These are phyloP conservation scores for Noturus placidus DNA, from an alignment of 2,113 vertebrate genomes.

Conservation along the genomic window DNA sequence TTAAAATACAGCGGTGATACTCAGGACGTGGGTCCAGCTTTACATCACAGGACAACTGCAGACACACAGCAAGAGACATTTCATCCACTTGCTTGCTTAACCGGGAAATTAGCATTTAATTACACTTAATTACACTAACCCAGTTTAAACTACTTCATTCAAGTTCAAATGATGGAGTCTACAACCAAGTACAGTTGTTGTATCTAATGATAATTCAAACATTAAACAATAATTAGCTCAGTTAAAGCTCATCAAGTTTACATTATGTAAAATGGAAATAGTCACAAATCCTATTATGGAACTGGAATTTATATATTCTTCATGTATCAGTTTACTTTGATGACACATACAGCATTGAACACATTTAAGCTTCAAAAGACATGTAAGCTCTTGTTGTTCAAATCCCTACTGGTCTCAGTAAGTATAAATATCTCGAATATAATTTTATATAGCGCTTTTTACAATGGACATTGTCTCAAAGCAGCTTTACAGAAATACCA, in stretches of 20 bases:
- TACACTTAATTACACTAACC: not conserved
- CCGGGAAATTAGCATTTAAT: not conserved
- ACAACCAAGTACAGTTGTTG: not conserved
- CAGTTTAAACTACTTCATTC: not conserved
- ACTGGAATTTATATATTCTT: not conserved
- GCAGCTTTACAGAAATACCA: no score
- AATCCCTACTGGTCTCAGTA: not conserved
- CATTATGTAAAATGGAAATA: not conserved
- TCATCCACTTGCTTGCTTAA: not conserved
- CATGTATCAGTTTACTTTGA: not conserved
- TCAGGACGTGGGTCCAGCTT: constrained; percentile 98
- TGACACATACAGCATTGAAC: not conserved
- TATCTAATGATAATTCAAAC: not conserved
- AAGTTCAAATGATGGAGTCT: not conserved
- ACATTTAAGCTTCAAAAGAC: not conserved
- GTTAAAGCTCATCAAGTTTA: not conserved
- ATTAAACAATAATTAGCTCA: not conserved
- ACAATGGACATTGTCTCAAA: no score
- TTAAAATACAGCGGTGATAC: constrained; percentile 99
- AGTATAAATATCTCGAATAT: not conserved
- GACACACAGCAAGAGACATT: constrained; percentile 35
- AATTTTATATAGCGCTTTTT: no score
- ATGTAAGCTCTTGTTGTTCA: not conserved
- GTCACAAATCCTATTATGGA: not conserved
- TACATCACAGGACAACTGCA: constrained; percentile 97